A percentile compares a stretch with the other conserved stretches of the same genome.
Evolutionary conservation across 2,888 invertebrate species (phyloP).

Genomic region (Anorthoa munda): DNA sequence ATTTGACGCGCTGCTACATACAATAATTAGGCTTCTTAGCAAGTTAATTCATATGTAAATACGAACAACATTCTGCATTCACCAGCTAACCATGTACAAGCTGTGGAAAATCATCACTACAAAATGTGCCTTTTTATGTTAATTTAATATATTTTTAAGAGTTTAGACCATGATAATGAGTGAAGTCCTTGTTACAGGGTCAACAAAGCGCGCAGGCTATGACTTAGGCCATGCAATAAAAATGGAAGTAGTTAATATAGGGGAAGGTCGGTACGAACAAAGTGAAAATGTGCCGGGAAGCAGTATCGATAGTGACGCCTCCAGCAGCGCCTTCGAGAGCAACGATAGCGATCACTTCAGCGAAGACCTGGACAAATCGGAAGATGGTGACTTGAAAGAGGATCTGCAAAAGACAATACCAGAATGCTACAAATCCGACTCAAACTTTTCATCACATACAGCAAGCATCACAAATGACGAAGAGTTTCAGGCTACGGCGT

Average conservation of each 20-base stretch:
- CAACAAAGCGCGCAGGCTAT: constrained; percentile 83
- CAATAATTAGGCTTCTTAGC: constrained; percentile 82
- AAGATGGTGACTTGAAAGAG: constrained; percentile 85
- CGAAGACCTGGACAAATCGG: constrained; percentile 82
- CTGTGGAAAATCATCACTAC: constrained; percentile 83
- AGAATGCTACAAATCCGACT: constrained; percentile 87
- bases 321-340: constrained; percentile 80
- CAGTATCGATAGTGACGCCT: constrained; percentile 83
- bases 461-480: constrained; percentile 86
- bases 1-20: constrained; percentile 75
- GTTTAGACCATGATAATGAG: constrained; percentile 56
- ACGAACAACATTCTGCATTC: constrained; percentile 67
- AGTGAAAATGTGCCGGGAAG: constrained; percentile 81
- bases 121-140: constrained; percentile 79
- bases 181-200: constrained; percentile 83
- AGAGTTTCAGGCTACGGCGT: constrained; percentile 87
- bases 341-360: constrained; percentile 77
- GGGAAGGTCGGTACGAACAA: constrained; percentile 85
- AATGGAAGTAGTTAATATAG: constrained; percentile 86
- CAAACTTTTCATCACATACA: constrained; percentile 85
- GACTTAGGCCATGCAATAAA: constrained; percentile 88
- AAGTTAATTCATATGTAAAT: constrained; percentile 79
- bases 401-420: constrained; percentile 87
- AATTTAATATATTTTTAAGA: constrained; percentile 33
- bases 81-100: constrained; percentile 79